Conservation (phyloP, 2,113 vertebrate species). For the Antechinus stuartii region DNA sequence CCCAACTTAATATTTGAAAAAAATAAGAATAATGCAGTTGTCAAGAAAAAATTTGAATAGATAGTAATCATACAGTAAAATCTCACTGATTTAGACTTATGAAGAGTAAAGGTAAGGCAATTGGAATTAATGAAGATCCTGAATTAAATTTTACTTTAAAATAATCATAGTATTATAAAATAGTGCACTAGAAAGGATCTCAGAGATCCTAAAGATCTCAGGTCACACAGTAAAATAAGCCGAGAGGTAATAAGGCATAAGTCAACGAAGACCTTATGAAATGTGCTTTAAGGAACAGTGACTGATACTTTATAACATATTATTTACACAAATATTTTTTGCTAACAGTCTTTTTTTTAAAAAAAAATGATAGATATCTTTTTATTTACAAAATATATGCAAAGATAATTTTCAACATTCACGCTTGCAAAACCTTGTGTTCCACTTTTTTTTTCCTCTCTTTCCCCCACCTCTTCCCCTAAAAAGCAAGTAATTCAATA, state of each 20-base stretch:
- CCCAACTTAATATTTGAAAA: neutral
- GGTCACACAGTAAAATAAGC: neutral
- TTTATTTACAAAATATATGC: too few species aligned
- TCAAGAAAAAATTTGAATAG: neutral
- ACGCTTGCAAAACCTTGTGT: too few species aligned
- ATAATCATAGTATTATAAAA: neutral
- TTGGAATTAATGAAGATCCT: neutral
- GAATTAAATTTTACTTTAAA: neutral
- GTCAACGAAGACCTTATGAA: too few species aligned
- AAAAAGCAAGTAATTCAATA: too few species aligned
- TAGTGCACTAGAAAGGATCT: neutral
- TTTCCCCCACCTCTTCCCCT: too few species aligned
- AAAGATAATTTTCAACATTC: too few species aligned
- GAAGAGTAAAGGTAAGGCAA: neutral
- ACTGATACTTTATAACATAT: neutral
- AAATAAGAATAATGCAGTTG: neutral
- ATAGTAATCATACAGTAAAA: neutral
- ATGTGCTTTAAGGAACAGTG: neutral
- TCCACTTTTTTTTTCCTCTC: too few species aligned
- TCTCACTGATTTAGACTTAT: neutral
- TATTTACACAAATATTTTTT: neutral
- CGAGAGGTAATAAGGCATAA: too few species aligned
- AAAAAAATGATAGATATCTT: too few species aligned
- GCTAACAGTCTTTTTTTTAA: too few species aligned
- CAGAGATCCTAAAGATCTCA: neutral